phyloP scores from a whole-genome alignment of 2,113 vertebrate species.

The Bubo blakistoni region DNA sequence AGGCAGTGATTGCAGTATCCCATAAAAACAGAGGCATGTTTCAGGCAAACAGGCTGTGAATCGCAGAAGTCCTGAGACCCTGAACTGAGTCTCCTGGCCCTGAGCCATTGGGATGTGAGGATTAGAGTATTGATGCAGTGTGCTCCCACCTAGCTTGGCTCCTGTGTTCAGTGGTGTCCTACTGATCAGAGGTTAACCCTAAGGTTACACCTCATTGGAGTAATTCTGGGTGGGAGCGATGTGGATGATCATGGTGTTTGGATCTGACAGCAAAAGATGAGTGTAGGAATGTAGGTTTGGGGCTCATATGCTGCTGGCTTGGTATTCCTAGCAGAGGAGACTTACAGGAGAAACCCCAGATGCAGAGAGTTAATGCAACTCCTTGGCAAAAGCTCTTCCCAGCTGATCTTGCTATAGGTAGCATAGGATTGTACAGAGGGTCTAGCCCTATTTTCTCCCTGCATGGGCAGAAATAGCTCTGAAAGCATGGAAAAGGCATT shows the following conservation, averaged over 20 bases:
- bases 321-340: not conserved
- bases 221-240: not conserved
- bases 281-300: not conserved
- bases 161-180: not conserved
- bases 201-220: not conserved
- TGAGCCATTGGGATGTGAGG: not conserved
- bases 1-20: not conserved
- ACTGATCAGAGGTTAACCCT: not conserved
- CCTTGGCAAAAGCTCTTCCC: not conserved
- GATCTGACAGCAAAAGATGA: not conserved
- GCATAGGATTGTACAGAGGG: not conserved
- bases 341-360: not conserved
- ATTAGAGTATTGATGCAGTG: not conserved
- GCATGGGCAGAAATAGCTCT: conserved; percentile 2
- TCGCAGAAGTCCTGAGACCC: not conserved
- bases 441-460: not conserved
- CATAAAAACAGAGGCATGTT: not conserved
- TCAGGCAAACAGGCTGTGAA: not conserved
- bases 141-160: not conserved
- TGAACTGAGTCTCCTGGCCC: not conserved
- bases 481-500: conserved; percentile 14
- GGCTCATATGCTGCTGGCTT: not conserved
- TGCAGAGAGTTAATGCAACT: not conserved
- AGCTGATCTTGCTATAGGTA: not conserved
- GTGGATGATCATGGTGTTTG: not conserved